Percentiles rank a stretch among this genome's conserved stretches.
Conservation (phyloP, 2,113 vertebrate genomes). For the Limnothrissa miodon region DNA sequence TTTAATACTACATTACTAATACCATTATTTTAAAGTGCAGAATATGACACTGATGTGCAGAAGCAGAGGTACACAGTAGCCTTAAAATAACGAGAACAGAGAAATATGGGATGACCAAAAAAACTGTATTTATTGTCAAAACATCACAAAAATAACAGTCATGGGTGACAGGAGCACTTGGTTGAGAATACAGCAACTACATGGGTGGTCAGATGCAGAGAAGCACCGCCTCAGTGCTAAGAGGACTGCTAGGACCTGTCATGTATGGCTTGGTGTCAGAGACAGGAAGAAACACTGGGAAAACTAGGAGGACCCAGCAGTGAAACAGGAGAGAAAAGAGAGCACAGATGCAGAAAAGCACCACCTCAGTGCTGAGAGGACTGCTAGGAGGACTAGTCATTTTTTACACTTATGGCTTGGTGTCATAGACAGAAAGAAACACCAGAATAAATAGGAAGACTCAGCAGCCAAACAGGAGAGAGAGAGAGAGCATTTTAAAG, state of each 20-base stretch:
- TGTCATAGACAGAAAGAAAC: background rate
- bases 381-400: background rate
- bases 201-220: background rate
- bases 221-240: background rate
- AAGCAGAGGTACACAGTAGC: background rate
- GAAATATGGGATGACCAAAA: background rate
- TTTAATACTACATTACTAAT: too few species aligned
- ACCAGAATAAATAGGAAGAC: background rate
- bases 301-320: background rate
- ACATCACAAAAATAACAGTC: background rate
- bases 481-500: background rate
- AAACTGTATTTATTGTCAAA: conserved; percentile 7
- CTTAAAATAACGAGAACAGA: background rate
- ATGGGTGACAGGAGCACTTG: background rate
- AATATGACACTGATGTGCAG: background rate
- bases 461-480: background rate
- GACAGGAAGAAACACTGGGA: background rate
- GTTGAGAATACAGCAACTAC: conserved; percentile 1
- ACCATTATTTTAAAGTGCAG: background rate
- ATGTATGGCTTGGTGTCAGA: conserved; percentile 3
- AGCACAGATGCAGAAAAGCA: background rate
- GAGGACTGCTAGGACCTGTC: background rate
- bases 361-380: background rate
- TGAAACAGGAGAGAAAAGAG: background rate
- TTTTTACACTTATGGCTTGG: conserved; percentile 9